Percentiles rank a stretch among this genome's conserved stretches.
Conservation (phyloP, 1,140 invertebrate genomes). For the Drosophila littoralis region DNA sequence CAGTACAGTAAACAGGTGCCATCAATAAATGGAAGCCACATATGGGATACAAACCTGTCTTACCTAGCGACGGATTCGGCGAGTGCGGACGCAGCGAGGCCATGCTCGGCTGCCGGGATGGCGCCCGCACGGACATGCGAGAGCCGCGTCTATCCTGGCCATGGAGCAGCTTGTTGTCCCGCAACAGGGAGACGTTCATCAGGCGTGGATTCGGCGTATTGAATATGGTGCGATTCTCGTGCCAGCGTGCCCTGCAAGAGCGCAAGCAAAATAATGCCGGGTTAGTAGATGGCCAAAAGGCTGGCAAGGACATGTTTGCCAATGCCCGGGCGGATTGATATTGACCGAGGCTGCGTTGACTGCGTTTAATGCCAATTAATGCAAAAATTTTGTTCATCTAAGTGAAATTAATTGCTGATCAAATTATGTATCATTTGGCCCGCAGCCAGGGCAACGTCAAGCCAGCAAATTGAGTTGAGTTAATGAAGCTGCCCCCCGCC, state of each 20-base stretch:
- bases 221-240: conserved; percentile 96
- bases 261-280: neutral
- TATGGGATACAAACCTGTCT: conserved; percentile 85
- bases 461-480: conserved; percentile 6
- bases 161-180: conserved; percentile 92
- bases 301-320: conserved; percentile 21
- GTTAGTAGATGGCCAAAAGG: conserved; percentile 32
- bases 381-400: conserved; percentile 62
- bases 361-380: conserved; percentile 67
- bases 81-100: conserved; percentile 92
- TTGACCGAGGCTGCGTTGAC: neutral
- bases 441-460: conserved; percentile 29
- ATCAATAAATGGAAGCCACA: conserved; percentile 11
- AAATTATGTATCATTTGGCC: conserved; percentile 53
- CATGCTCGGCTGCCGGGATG: conserved; percentile 92
- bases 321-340: conserved; percentile 10
- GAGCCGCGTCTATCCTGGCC: conserved; percentile 91
- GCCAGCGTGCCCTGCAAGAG: conserved; percentile 91
- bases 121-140: conserved; percentile 90
- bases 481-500: conserved; percentile 33
- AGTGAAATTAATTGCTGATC: conserved; percentile 75
- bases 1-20: conserved; percentile 21
- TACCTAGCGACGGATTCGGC: conserved; percentile 91
- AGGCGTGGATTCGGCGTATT: conserved; percentile 96
- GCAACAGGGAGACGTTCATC: conserved; percentile 93